phyloP scores from a whole-genome alignment of 92 coral and sea anemone genomes.

The Phenganax stokvisi region DNA sequence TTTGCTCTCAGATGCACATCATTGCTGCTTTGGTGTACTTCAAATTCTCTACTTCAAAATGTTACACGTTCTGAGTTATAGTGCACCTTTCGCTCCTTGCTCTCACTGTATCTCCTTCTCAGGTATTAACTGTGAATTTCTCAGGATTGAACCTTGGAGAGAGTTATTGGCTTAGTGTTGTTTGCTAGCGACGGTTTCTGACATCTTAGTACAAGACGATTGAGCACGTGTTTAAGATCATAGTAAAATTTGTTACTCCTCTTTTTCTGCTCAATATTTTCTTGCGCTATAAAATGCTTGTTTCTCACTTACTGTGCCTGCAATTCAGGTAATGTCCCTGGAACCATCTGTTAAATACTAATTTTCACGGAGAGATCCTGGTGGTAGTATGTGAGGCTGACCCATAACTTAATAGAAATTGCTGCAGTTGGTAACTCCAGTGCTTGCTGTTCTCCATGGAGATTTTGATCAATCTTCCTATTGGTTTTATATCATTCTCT shows the following conservation, averaged over 20 bases:
- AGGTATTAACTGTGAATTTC: conserved; percentile 18
- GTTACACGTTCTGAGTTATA: conserved; percentile 6
- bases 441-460: conserved; percentile 24
- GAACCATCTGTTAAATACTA: conserved; percentile 20
- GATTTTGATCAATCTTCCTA: conserved; percentile 39
- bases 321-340: conserved; percentile 34
- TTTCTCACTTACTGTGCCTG: conserved; percentile 16
- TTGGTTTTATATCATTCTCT: conserved; percentile 39
- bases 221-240: conserved; percentile 15
- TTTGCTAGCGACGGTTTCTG: conserved; percentile 36
- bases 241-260: conserved; percentile 13
- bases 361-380: conserved; percentile 29
- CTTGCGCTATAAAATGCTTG: conserved; percentile 29
- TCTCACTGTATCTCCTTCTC: conserved; percentile 28
- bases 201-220: conserved; percentile 13
- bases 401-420: conserved; percentile 38
- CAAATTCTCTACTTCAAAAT: neutral
- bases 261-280: conserved; percentile 27
- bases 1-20: too few species aligned
- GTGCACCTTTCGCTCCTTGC: conserved; percentile 11
- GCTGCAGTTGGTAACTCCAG: conserved; percentile 42
- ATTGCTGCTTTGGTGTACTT: too few species aligned
- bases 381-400: conserved; percentile 37
- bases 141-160: conserved; percentile 35
- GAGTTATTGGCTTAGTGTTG: conserved; percentile 27